These are phyloP conservation scores for Tenebrosternarchus preto DNA, from an alignment of 2,113 vertebrate genomes.

Conservation along the genomic window DNA sequence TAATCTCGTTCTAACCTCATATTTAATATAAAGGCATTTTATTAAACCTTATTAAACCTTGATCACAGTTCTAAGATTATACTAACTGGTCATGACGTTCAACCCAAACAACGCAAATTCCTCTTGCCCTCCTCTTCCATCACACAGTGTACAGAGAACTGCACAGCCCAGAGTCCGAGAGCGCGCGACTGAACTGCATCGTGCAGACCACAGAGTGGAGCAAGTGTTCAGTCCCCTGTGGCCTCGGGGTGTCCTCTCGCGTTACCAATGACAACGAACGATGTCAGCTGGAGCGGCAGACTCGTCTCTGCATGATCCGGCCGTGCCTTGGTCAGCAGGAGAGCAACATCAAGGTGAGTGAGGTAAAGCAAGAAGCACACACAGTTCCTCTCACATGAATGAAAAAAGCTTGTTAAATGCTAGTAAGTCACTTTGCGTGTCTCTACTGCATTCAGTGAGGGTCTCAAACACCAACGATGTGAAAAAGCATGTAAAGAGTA, in stretches of 20 bases:
- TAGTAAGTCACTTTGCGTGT: not conserved
- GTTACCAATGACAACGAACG: slow-evolving; percentile 76
- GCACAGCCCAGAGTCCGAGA: slow-evolving; percentile 49
- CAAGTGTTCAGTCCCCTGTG: slow-evolving; percentile 74
- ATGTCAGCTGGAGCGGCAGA: slow-evolving; percentile 78
- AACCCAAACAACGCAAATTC: slow-evolving; percentile 29
- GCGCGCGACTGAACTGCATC: slow-evolving; percentile 76
- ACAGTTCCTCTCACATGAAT: not conserved
- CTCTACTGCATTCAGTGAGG: not conserved
- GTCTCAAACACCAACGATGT: too few relatives aligned
- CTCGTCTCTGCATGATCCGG: slow-evolving; percentile 73
- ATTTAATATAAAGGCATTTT: too few relatives aligned
- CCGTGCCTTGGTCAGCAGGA: slow-evolving; percentile 67
- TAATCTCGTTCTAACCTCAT: too few relatives aligned
- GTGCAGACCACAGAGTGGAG: slow-evolving; percentile 79
- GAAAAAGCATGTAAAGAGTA: too few relatives aligned
- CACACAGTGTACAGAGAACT: slow-evolving; percentile 63
- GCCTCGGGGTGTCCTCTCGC: slow-evolving; percentile 75
- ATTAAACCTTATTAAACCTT: too few relatives aligned
- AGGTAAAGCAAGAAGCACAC: not conserved
- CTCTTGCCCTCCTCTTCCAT: slow-evolving; percentile 43
- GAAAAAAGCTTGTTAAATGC: too few relatives aligned
- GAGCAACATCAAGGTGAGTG: slow-evolving; percentile 70
- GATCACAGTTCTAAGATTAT: not conserved
- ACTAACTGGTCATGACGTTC: not conserved